A percentile compares a stretch with the other conserved stretches of the same genome.
Evolutionary conservation across 2,888 invertebrate genomes (phyloP).

Genomic region (Gibbula magus): DNA sequence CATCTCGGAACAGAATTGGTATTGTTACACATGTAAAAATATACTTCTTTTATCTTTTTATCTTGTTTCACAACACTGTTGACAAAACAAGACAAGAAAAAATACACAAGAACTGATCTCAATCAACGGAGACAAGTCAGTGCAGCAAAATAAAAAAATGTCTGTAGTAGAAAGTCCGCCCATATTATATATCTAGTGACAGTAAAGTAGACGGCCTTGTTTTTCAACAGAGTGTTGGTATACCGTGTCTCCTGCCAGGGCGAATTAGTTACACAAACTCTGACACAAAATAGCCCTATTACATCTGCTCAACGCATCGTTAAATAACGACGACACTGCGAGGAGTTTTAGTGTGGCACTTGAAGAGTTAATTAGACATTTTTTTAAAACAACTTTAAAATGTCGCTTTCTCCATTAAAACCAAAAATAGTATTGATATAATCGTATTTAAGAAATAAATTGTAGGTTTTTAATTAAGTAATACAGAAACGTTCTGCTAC

Average conservation of each 20-base stretch:
- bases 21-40: no score
- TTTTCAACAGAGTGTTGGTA: neutral
- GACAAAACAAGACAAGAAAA: neutral
- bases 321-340: no score
- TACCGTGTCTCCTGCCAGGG: neutral
- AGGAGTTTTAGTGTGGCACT: no score
- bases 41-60: neutral
- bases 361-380: no score
- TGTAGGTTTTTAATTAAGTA: no score
- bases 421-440: no score
- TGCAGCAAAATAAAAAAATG: neutral
- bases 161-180: neutral
- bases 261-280: constrained; percentile 9
- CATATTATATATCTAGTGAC: neutral
- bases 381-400: no score
- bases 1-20: no score
- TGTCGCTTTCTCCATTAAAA: no score
- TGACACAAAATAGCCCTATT: constrained; percentile 18
- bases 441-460: no score
- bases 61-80: constrained; percentile 1
- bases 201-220: neutral
- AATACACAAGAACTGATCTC: neutral
- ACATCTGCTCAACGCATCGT: neutral
- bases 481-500: no score
- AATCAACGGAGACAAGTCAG: neutral